These are phyloP conservation scores for Elanus axillaris DNA, from an alignment of 2,113 vertebrate species.

Conservation along the genomic window DNA sequence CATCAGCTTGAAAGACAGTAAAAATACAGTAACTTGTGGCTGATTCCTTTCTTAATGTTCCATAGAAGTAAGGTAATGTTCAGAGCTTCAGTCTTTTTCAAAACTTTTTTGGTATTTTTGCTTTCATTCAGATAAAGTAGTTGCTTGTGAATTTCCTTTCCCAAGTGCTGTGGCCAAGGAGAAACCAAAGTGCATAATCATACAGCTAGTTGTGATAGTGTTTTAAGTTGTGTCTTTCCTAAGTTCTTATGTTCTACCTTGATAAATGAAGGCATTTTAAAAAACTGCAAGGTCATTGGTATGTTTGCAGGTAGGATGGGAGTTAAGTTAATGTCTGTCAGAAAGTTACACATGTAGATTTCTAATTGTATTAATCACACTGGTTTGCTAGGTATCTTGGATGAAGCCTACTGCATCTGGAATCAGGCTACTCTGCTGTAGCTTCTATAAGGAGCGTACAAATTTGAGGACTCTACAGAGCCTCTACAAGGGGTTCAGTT, in stretches of 20 bases:
- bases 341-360: neutral
- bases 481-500: neutral
- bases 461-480: neutral
- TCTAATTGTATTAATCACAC: neutral
- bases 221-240: neutral
- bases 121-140: neutral
- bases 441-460: neutral
- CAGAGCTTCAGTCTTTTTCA: neutral
- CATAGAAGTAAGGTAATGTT: neutral
- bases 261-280: neutral
- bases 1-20: neutral
- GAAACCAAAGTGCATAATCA: neutral
- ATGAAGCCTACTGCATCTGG: neutral
- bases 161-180: neutral
- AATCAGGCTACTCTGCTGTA: neutral
- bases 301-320: neutral
- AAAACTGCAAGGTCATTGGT: neutral
- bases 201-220: neutral
- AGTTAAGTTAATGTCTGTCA: neutral
- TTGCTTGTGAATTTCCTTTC: neutral
- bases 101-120: neutral
- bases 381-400: neutral
- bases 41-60: neutral
- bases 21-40: neutral
- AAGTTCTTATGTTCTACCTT: neutral